Evolutionary conservation across 2,888 invertebrate genomes (phyloP).

Genomic region (Hypercompe scribonia): DNA sequence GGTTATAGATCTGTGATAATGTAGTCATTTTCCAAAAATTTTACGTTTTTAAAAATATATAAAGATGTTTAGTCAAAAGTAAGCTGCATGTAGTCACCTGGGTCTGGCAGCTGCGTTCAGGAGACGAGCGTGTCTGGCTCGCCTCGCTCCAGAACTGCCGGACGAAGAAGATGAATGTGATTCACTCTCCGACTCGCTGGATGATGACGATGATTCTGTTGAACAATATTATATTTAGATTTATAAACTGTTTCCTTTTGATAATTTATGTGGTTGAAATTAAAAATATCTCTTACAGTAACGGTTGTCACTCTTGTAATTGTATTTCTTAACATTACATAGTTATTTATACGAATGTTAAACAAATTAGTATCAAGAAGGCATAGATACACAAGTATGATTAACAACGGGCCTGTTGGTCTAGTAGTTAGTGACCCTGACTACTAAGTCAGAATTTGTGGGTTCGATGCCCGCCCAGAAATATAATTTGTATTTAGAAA

Average conservation of each 20-base stretch:
- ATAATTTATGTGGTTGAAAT: neutral
- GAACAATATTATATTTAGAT: neutral
- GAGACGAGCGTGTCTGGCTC: conserved; percentile 77
- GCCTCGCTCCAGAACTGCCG: conserved; percentile 79
- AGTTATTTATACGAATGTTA: neutral
- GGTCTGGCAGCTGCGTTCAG: conserved; percentile 80
- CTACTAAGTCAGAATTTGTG: no score
- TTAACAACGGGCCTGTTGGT: no score
- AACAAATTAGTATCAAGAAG: neutral
- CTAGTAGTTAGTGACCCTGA: no score
- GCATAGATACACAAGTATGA: neutral
- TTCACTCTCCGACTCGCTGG: conserved; percentile 83
- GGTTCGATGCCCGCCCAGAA: no score
- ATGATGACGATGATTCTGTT: conserved; percentile 80
- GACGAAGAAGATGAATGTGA: conserved; percentile 82
- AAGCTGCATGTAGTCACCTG: conserved; percentile 55
- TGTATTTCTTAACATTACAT: neutral
- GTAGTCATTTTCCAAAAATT: no score
- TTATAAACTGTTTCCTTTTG: neutral
- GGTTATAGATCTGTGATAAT: no score
- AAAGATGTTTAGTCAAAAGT: neutral
- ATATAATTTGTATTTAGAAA: no score
- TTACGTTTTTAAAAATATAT: no score
- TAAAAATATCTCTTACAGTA: neutral
- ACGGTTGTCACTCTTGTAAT: neutral